Evolutionary conservation across 2,113 vertebrate species (phyloP).

Genomic region (human (Homo sapiens)): GRCh38 chr15:50219001-50219500

Average conservation of each 20-base stretch:
- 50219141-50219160: not conserved
- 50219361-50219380: not conserved
- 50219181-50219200: not conserved
- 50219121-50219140: not conserved
- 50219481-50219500: not conserved
- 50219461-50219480: not conserved
- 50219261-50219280: not conserved
- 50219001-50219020: not conserved
- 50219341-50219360: not conserved
- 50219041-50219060: not conserved
- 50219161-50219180: not conserved
- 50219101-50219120: not conserved
- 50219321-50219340: not conserved
- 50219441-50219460: not conserved
- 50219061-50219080: not conserved
- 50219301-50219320: not conserved
- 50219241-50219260: not conserved
- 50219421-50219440: not conserved
- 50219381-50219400: not conserved
- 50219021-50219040: not conserved
- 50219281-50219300: not conserved
- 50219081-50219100: not conserved
- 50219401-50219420: too few species aligned
- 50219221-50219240: constrained; percentile 26
- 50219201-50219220: not conserved